phyloP scores from a whole-genome alignment of 1,140 invertebrate species.

The Aphaenogaster floridana region DNA sequence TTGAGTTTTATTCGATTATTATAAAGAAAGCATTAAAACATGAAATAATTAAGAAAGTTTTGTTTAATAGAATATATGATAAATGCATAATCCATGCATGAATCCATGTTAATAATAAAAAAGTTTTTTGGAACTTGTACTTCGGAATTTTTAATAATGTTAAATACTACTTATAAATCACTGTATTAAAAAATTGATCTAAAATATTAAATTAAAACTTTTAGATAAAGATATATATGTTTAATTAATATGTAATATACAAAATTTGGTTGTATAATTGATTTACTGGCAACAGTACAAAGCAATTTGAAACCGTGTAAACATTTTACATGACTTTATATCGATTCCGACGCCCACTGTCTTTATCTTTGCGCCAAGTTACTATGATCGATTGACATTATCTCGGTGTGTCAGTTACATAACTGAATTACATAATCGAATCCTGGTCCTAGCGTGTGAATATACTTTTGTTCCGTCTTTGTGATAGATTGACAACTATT shows the following conservation, averaged over 20 bases:
- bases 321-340: background rate
- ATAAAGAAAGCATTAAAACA: background rate
- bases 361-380: background rate
- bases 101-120: background rate
- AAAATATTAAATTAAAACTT: background rate
- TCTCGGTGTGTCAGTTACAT: background rate
- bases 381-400: slow-evolving; percentile 31
- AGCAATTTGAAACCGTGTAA: background rate
- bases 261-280: background rate
- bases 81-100: background rate
- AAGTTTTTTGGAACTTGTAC: background rate
- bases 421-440: slow-evolving; percentile 14
- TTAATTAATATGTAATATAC: background rate
- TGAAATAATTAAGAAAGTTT: slow-evolving; percentile 5
- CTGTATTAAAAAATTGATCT: background rate
- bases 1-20: background rate
- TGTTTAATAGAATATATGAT: background rate
- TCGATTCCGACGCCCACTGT: background rate
- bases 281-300: background rate
- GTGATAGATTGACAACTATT: background rate
- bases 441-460: background rate
- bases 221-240: background rate
- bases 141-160: background rate
- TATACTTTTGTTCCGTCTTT: background rate
- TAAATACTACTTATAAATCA: background rate